These are phyloP conservation scores for Bos indicus DNA, from an alignment of 2,113 vertebrate species.

Conservation along the genomic window DNA sequence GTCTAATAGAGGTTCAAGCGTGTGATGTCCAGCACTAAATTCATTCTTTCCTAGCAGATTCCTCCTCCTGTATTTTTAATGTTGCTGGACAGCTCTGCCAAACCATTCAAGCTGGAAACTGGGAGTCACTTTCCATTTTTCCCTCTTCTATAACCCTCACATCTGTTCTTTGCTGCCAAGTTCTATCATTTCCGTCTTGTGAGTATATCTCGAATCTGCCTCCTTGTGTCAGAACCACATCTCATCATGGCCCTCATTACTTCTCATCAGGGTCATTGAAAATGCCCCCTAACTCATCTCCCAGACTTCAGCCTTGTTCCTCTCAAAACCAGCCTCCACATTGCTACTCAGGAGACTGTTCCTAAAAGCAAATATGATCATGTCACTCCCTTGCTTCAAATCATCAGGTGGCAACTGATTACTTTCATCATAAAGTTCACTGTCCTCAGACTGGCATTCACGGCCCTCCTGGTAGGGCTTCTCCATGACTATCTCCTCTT, in stretches of 20 bases:
- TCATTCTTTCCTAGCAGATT: neutral
- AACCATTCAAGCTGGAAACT: neutral
- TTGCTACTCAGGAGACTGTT: neutral
- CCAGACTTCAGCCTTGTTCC: neutral
- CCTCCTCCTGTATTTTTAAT: neutral
- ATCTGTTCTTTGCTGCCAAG: neutral
- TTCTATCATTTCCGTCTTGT: neutral
- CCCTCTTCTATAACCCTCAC: neutral
- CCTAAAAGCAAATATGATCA: neutral
- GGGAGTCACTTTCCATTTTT: neutral
- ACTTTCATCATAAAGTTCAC: neutral
- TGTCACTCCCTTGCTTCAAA: neutral
- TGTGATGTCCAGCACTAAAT: neutral
- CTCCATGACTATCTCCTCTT: neutral
- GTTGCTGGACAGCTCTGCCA: neutral
- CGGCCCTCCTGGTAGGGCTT: neutral
- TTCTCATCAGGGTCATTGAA: neutral
- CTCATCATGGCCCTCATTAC: neutral
- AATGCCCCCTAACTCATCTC: neutral
- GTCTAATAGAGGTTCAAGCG: neutral
- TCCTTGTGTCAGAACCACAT: neutral
- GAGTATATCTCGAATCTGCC: neutral
- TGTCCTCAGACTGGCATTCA: neutral
- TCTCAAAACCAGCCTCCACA: neutral
- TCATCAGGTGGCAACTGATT: neutral